Conservation (phyloP, 2,797 vertebrate genomes). For the Neoniphon sammara region DNA sequence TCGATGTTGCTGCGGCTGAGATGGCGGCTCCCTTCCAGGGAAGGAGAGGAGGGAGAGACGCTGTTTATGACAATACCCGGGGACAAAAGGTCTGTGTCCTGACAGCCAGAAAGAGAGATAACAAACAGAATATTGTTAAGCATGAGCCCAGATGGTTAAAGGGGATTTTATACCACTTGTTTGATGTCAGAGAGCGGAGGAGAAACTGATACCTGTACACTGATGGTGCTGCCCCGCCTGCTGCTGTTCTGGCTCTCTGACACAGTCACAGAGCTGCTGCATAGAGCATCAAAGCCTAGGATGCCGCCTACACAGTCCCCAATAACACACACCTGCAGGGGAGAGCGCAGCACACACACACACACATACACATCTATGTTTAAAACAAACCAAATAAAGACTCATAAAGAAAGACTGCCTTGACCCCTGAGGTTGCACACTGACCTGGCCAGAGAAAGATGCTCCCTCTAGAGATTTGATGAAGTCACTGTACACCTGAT, state of each 20-base stretch:
- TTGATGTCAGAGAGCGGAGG: not conserved
- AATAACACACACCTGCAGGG: constrained; percentile 91
- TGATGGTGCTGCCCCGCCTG: constrained; percentile 92
- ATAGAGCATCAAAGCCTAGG: constrained; percentile 95
- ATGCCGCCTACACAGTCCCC: constrained; percentile 98
- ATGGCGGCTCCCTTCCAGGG: constrained; percentile 91
- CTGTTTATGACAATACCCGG: constrained; percentile 90
- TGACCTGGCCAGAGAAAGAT: constrained; percentile 93
- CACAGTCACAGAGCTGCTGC: constrained; percentile 90
- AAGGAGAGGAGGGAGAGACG: constrained; percentile 78
- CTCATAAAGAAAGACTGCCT: not conserved
- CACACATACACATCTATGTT: not conserved
- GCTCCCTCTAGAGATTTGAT: constrained; percentile 90
- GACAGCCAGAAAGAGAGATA: not conserved
- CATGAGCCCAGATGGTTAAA: not conserved
- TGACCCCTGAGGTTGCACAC: constrained; percentile 34
- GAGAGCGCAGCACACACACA: not conserved
- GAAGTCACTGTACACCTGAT: constrained; percentile 95
- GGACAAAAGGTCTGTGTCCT: constrained; percentile 95
- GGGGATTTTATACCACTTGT: no score
- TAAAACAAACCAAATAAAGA: not conserved
- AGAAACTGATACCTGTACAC: constrained; percentile 86
- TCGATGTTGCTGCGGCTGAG: constrained; percentile 97
- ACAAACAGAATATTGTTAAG: not conserved
- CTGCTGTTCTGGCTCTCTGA: constrained; percentile 96